These are phyloP conservation scores for Sus cebifrons DNA, from an alignment of 2,797 vertebrate genomes.

Conservation along the genomic window DNA sequence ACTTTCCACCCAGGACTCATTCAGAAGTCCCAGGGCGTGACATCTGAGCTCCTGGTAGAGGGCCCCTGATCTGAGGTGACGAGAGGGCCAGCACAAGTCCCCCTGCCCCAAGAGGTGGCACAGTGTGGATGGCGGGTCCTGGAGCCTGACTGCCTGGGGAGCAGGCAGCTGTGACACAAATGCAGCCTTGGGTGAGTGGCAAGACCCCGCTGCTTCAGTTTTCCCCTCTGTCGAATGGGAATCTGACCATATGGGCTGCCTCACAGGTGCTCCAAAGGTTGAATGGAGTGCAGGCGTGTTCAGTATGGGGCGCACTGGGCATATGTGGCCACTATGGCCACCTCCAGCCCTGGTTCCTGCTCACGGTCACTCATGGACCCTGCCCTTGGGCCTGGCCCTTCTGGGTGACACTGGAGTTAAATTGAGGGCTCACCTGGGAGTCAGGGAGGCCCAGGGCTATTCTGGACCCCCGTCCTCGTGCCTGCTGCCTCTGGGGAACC, in stretches of 20 bases:
- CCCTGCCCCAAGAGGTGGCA: rapidly evolving
- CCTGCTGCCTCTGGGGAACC: rapidly evolving
- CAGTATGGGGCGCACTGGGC: rapidly evolving
- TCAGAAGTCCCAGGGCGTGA: background rate
- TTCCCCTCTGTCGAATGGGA: background rate
- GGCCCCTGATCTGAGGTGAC: no score
- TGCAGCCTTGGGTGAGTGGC: no score
- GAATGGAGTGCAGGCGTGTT: rapidly evolving
- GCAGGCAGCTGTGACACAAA: background rate
- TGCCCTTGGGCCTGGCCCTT: no score
- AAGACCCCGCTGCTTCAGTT: background rate
- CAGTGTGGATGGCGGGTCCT: rapidly evolving
- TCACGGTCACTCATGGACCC: no score
- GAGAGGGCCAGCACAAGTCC: no score
- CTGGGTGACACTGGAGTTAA: background rate
- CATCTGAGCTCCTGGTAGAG: background rate
- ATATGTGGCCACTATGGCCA: background rate
- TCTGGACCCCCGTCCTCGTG: background rate
- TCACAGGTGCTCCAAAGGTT: rapidly evolving
- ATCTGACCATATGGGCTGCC: background rate
- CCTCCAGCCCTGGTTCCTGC: no score
- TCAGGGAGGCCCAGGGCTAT: rapidly evolving
- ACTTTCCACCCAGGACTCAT: background rate
- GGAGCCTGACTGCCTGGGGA: background rate
- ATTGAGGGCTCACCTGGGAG: background rate